phyloP scores from a whole-genome alignment of 1,140 invertebrate species.

The Meteorus sp. region DNA sequence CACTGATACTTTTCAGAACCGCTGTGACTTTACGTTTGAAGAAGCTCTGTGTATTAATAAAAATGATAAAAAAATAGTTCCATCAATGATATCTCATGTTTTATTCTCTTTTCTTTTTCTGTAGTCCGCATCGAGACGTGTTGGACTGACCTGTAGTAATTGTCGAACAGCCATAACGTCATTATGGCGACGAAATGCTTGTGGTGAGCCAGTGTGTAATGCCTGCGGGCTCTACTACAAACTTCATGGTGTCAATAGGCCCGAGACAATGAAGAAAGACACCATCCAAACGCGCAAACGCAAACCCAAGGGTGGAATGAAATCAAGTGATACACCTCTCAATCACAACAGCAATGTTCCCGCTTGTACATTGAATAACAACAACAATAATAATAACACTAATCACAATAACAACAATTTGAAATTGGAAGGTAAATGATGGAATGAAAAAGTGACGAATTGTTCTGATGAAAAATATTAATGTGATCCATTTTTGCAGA shows the following conservation, averaged over 20 bases:
- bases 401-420: constrained; percentile 37
- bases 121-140: constrained; percentile 68
- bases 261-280: constrained; percentile 94
- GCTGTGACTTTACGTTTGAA: neutral
- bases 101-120: constrained; percentile 25
- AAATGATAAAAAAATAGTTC: neutral
- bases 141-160: constrained; percentile 87
- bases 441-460: too few species aligned
- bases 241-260: constrained; percentile 84
- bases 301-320: constrained; percentile 76
- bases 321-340: constrained; percentile 42
- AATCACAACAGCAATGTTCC: constrained; percentile 8
- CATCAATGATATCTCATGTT: neutral
- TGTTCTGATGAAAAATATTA: too few species aligned
- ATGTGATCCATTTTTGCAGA: constrained; percentile 42
- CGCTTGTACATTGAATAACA: constrained; percentile 33
- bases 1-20: too few species aligned
- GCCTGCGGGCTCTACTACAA: constrained; percentile 94
- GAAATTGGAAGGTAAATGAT: constrained; percentile 44
- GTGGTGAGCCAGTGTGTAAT: constrained; percentile 91
- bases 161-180: constrained; percentile 86
- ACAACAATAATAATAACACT: constrained; percentile 44
- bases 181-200: constrained; percentile 84
- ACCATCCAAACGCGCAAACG: constrained; percentile 90
- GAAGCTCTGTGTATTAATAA: neutral